Evolutionary conservation across 2,113 vertebrate species (phyloP).

Genomic region (Nanorana parkeri): DNA sequence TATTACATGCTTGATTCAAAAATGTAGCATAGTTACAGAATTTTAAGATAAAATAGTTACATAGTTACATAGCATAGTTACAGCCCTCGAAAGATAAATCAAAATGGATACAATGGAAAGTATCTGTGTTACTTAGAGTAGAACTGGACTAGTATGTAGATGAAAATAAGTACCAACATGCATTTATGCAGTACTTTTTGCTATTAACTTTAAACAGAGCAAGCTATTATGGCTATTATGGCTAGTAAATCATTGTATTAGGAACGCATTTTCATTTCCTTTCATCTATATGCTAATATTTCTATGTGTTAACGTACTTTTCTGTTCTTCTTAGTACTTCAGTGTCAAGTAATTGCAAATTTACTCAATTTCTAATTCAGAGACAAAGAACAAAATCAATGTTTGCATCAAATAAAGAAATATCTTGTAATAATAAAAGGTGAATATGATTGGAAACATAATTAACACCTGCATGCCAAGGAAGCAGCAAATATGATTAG

Average conservation of each 20-base stretch:
- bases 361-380: slow-evolving; percentile 41
- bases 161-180: too few relatives aligned
- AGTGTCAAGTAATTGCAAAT: slow-evolving; percentile 51
- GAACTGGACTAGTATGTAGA: too few relatives aligned
- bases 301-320: slow-evolving; percentile 50
- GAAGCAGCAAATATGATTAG: slow-evolving; percentile 27
- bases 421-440: slow-evolving; percentile 33
- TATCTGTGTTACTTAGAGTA: too few relatives aligned
- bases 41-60: too few relatives aligned
- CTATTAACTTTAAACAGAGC: slow-evolving; percentile 13
- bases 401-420: slow-evolving; percentile 48
- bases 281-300: slow-evolving; percentile 53
- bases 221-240: slow-evolving; percentile 29
- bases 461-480: slow-evolving; percentile 40
- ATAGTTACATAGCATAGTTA: too few relatives aligned
- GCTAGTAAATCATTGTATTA: slow-evolving; percentile 32
- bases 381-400: slow-evolving; percentile 54
- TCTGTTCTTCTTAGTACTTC: slow-evolving; percentile 29
- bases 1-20: too few relatives aligned
- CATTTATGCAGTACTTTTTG: slow-evolving; percentile 2
- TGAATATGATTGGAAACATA: slow-evolving; percentile 45
- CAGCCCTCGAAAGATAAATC: too few relatives aligned
- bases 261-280: slow-evolving; percentile 36
- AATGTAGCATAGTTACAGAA: too few relatives aligned
- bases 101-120: too few relatives aligned